A percentile compares a stretch with the other conserved stretches of the same genome.
Evolutionary conservation across 2,888 invertebrate species (phyloP).

Genomic region (Oxycera nigricornis): DNA sequence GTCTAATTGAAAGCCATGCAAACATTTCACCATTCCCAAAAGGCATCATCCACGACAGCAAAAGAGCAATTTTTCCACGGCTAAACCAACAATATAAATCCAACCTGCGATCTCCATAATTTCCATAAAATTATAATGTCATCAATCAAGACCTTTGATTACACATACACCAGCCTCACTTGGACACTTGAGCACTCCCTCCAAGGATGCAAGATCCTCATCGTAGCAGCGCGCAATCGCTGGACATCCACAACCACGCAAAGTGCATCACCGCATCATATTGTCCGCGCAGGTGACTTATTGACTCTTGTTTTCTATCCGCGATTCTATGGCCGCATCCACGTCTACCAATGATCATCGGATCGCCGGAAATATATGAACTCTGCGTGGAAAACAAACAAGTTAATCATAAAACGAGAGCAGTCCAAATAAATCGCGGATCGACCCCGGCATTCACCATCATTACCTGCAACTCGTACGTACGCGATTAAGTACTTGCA

Average conservation of each 20-base stretch:
- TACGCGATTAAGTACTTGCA: constrained; percentile 2
- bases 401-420: constrained; percentile 34
- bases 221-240: neutral
- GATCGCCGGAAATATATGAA: constrained; percentile 23
- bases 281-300: constrained; percentile 23
- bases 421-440: constrained; percentile 15
- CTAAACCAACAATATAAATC: constrained; percentile 24
- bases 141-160: constrained; percentile 32
- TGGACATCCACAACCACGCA: neutral
- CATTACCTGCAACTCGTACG: neutral
- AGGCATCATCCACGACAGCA: neutral
- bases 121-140: constrained; percentile 38
- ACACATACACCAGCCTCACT: neutral
- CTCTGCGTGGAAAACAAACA: constrained; percentile 24
- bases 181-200: neutral
- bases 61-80: neutral
- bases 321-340: neutral
- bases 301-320: constrained; percentile 21
- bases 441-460: neutral
- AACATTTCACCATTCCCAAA: neutral
- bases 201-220: neutral
- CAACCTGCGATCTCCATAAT: constrained; percentile 26
- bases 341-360: constrained; percentile 6
- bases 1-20: neutral
- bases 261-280: constrained; percentile 2